Base-by-base conservation (phyloP, 1,140 invertebrate genomes). In the Vollenhovia emeryi region DNA sequence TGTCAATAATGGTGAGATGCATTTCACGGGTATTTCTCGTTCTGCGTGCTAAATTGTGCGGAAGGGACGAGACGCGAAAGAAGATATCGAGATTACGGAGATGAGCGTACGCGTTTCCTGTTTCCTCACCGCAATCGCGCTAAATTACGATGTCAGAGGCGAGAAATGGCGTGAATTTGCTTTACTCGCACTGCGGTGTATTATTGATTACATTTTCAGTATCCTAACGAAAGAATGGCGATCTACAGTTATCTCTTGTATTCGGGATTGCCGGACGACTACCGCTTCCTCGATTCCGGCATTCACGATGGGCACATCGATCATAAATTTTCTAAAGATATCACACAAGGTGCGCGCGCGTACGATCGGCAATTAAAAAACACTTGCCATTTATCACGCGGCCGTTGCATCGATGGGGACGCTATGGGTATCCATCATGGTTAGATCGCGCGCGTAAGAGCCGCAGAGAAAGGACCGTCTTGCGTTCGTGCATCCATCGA, bases 371-470 rank as follows among this genome's bases (percentile, higher is more conserved):
- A 78, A 78, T 78, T 78, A 64, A 78, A 78, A 78, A 78, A 64
- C 13, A 27, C 8, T 78, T 27, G 8, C 74, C 52, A 87, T 87
- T 86, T 80, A 86, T 87, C 62, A 87, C 13, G 48, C 48, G 57
- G 33, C 48, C 73, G 62, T 85, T 85, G 64, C 62, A 55, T 78
- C 59, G 75, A 64, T 27, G 45, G 30, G 62, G 15, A 52, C 69
- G 50, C 50, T 33, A 45, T 30, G 57, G 18, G 43, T 76, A 86
- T 86, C 80, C 50, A 86, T 86, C 80, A 76, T 27, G 59, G 15
- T 21, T 21, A 74, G 48, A 60, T 43, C 55, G 52, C 21, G 52
- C 59, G 71, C 73, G 71, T 75, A 84, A 62, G 4, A 15, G 33
- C 40, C 30, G 45, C 40, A 7, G 11, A 43, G 45, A 57, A 69